Evolutionary conservation across 2,888 invertebrate genomes (phyloP), one percentile per base, ranked within the genome.

Genomic region (Chironomus riparius): DNA sequence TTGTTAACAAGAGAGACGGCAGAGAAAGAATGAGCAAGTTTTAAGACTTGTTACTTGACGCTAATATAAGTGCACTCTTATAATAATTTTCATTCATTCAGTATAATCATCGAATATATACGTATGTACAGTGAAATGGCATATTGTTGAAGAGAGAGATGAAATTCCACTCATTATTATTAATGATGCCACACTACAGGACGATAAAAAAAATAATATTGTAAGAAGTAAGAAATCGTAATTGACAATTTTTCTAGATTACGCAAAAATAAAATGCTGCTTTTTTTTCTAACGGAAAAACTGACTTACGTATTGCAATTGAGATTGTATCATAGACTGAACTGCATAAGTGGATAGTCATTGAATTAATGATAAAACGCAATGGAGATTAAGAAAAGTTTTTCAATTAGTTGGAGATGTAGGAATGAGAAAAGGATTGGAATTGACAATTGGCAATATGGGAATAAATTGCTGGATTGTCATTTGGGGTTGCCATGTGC

Each of bases 211-310:
- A 38, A 38, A 10, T 38, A 28, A 28, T 3, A 28, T n/a, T 3
- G 28, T 28, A 4, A 28, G 28, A 6, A 38, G 38, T 38, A 70
- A 21, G 28, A 70, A 68, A 70, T 70, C 70, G 70, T 70, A 70
- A 70, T 70, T 70, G 70, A 70, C 70, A 70, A 70, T 70, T 70
- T 47, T 47, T 47, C 68, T 47, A 47, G 70, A 18, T 47, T 56
- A 56, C 56, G 56, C n/a, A 56, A 56, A 56, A 56, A 56, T 56
- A 56, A 56, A 56, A 56, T 56, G 15, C 15, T 56, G n/a, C 68
- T 68, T 28, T 21, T 28, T n/a, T 38, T 38, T 38, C 38, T 38
- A 38, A 38, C 38, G 38, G 38, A 38, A 38, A 38, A 38, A 28
- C 28, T 24, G 6, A 0, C 38, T 61, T 61, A 61, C 18, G n/a